phyloP scores from a whole-genome alignment of 2,113 vertebrate genomes.

The Mesembrinibis cayennensis region DNA sequence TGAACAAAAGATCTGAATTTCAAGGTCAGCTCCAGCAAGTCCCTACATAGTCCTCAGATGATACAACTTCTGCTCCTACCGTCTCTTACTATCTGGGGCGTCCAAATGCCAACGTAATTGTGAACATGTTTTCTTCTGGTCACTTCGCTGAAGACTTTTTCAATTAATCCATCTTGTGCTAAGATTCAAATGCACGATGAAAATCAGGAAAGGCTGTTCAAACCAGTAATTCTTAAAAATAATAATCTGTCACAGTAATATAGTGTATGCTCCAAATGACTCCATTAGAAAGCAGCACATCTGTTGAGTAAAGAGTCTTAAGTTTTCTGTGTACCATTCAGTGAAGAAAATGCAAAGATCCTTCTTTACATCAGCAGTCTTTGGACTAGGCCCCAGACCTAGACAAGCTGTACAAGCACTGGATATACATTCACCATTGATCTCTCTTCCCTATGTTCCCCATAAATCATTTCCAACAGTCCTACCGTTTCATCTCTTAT shows the following conservation, averaged over 20 bases:
- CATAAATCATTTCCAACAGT: background rate
- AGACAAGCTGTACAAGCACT: background rate
- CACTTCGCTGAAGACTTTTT: background rate
- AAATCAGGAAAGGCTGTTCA: background rate
- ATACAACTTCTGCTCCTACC: background rate
- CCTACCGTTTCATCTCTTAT: background rate
- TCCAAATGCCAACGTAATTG: background rate
- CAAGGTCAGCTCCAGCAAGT: background rate
- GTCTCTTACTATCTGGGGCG: background rate
- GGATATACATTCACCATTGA: background rate
- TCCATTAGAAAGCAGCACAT: background rate
- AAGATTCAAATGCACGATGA: background rate
- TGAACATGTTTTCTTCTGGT: background rate
- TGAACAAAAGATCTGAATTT: constrained; percentile 1
- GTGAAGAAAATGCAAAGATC: background rate
- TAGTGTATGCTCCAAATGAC: background rate
- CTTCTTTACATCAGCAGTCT: background rate
- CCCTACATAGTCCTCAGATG: background rate
- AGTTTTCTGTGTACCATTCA: background rate
- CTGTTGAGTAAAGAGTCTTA: background rate
- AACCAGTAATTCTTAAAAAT: background rate
- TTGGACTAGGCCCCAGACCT: background rate
- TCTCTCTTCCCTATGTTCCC: background rate
- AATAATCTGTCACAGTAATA: background rate
- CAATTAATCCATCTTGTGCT: background rate